A percentile compares a stretch with the other conserved stretches of the same genome.
Conservation (phyloP, 2,113 vertebrate species). For the Amphiprion ocellaris region DNA sequence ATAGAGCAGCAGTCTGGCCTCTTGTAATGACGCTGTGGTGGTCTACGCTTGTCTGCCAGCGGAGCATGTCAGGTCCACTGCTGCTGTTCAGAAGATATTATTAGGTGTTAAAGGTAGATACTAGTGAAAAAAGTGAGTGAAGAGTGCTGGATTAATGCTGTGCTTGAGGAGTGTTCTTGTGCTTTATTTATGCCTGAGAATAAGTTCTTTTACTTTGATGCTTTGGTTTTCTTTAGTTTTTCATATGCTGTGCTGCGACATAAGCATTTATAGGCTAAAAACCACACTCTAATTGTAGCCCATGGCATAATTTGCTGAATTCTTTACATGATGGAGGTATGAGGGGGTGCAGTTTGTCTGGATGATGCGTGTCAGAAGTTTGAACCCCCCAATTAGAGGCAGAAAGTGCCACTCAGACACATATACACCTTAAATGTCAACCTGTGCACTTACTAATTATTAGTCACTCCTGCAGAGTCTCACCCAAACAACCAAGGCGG, state of each 20-base stretch:
- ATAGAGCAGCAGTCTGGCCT: slow-evolving; percentile 66
- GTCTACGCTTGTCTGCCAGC: slow-evolving; percentile 32
- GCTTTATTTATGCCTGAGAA: no score
- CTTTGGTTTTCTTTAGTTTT: no score
- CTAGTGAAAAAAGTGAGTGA: not conserved
- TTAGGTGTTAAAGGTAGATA: slow-evolving; percentile 6
- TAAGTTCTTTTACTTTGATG: not conserved
- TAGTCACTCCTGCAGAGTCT: no score
- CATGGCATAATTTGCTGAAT: no score
- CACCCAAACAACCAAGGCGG: no score
- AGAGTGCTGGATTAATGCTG: not conserved
- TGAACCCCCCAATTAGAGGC: no score
- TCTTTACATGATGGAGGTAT: no score
- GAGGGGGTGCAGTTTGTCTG: no score
- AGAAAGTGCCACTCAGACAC: not conserved
- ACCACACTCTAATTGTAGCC: no score
- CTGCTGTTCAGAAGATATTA: not conserved
- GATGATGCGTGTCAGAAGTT: no score
- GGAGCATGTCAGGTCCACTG: slow-evolving; percentile 17
- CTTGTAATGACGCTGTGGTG: slow-evolving; percentile 51
- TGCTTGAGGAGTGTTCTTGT: not conserved
- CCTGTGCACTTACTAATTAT: not conserved
- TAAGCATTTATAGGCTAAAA: no score
- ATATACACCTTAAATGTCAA: not conserved
- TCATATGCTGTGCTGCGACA: no score